Conservation (phyloP, 2,113 vertebrate species). For the Glareola pratincola region DNA sequence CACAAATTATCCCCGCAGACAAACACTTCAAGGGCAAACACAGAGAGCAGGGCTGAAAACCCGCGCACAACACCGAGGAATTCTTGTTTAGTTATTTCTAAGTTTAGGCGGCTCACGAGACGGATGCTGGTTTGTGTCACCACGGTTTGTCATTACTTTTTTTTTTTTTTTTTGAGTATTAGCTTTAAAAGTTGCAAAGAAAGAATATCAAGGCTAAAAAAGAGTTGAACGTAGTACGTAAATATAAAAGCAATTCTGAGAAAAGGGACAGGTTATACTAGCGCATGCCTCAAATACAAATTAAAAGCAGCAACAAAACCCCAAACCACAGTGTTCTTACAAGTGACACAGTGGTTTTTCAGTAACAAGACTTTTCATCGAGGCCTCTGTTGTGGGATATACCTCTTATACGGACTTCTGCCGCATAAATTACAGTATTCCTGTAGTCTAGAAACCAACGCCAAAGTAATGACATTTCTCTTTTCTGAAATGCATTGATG, state of each 20-base stretch:
- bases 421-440: not conserved
- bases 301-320: not conserved
- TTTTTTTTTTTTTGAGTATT: not conserved
- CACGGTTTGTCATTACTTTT: not conserved
- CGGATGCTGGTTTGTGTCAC: not conserved
- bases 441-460: not conserved
- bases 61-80: not conserved
- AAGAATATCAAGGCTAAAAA: not conserved
- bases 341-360: not conserved
- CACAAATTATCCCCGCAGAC: not conserved
- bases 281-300: not conserved
- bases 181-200: not conserved
- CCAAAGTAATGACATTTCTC: not conserved
- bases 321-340: not conserved
- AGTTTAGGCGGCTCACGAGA: not conserved
- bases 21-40: slow-evolving; percentile 11
- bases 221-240: not conserved
- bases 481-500: not conserved
- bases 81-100: not conserved
- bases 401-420: not conserved
- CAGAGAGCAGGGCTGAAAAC: not conserved
- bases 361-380: not conserved
- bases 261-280: not conserved
- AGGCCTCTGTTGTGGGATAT: not conserved
- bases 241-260: not conserved